Evolutionary conservation across 2,113 vertebrate genomes (phyloP).

Genomic region (Microcebus lehilahytsara): DNA sequence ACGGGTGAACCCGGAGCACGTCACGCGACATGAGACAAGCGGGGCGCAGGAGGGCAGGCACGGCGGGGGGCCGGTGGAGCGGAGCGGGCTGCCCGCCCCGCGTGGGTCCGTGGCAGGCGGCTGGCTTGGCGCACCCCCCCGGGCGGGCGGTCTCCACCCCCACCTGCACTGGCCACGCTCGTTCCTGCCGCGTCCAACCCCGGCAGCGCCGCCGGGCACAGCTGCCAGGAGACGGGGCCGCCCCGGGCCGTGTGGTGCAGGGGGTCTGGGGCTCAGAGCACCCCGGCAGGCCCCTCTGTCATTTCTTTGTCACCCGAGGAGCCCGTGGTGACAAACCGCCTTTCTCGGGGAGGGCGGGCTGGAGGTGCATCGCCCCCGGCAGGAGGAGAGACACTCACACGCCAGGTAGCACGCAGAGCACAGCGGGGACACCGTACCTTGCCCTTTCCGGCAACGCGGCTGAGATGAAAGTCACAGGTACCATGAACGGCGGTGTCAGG

Average conservation of each 20-base stretch:
- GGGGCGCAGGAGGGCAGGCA: accelerated
- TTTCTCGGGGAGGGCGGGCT: not conserved
- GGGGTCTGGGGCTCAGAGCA: not conserved
- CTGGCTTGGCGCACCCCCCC: not conserved
- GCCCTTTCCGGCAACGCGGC: accelerated
- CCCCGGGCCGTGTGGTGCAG: accelerated
- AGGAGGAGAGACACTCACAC: not conserved
- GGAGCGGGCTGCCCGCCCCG: too few species aligned
- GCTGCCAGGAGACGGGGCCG: accelerated
- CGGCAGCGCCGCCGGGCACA: not conserved
- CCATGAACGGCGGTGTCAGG: not conserved
- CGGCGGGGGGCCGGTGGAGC: accelerated
- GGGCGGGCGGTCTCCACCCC: too few species aligned
- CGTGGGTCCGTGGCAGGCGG: not conserved
- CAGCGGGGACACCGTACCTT: accelerated
- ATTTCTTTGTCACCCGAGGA: accelerated
- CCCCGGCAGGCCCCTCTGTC: too few species aligned
- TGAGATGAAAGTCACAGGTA: not conserved
- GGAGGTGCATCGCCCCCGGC: not conserved
- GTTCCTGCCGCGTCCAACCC: not conserved
- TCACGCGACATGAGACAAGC: accelerated
- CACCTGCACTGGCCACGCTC: accelerated
- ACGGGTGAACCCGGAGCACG: accelerated
- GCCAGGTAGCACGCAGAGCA: accelerated
- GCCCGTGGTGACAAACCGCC: not conserved